Conservation (phyloP, 2,888 invertebrate species). For the Ganaspis brasiliensis region DNA sequence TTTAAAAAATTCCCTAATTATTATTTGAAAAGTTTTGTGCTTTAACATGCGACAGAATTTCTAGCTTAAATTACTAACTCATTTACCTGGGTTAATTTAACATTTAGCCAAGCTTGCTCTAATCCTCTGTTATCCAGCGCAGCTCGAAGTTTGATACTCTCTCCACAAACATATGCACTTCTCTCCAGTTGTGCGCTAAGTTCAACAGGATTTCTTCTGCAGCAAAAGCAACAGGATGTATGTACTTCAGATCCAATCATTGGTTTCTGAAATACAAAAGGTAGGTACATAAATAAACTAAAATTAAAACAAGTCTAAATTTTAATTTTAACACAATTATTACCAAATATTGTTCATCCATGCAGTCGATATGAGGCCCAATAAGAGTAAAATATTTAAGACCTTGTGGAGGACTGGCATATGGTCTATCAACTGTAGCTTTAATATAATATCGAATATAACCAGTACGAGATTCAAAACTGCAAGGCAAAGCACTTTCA, state of each 20-base stretch:
- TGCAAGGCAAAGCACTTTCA: constrained; percentile 88
- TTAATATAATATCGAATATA: constrained; percentile 89
- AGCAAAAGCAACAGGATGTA: constrained; percentile 88
- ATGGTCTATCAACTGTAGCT: constrained; percentile 88
- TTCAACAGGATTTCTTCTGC: constrained; percentile 86
- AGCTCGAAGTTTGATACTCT: constrained; percentile 86
- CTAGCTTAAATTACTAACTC: background rate
- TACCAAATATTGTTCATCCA: constrained; percentile 90
- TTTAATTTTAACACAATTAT: too few species aligned
- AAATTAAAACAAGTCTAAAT: constrained; percentile 24
- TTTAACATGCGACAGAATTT: background rate
- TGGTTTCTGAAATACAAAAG: constrained; percentile 82
- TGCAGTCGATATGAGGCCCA: constrained; percentile 90
- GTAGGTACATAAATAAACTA: background rate
- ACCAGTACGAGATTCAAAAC: constrained; percentile 88
- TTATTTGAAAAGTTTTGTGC: too few species aligned
- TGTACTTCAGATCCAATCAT: constrained; percentile 85
- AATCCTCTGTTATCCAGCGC: constrained; percentile 87
- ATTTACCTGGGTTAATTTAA: constrained; percentile 83
- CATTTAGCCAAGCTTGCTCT: constrained; percentile 83
- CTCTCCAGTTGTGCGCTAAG: constrained; percentile 87
- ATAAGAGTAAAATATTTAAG: constrained; percentile 91
- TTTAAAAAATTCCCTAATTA: too few species aligned
- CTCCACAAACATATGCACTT: constrained; percentile 89
- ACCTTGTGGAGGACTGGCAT: constrained; percentile 89